Conservation (phyloP, 2,888 invertebrate species). For the Gastracanthus pulcherrimus region DNA sequence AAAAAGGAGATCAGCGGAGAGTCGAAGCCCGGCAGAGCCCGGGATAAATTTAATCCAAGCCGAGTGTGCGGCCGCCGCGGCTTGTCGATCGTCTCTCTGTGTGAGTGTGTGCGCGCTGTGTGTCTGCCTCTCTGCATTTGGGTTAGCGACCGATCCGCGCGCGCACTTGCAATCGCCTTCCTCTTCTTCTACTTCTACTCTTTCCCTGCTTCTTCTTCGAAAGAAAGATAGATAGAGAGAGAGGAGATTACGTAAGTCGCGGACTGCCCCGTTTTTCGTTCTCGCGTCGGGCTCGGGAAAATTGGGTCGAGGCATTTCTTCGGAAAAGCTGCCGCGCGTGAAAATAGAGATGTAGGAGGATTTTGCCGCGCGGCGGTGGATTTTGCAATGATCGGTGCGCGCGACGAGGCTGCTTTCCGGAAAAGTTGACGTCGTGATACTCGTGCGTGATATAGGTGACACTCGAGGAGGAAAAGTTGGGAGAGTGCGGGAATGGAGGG, state of each 20-base stretch:
- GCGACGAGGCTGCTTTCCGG: background rate
- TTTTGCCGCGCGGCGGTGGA: background rate
- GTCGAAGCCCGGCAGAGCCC: background rate
- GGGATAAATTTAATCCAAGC: conserved; percentile 40
- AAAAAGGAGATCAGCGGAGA: background rate
- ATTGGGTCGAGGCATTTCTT: conserved; percentile 7
- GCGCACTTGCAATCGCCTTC: background rate
- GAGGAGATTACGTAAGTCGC: conserved; percentile 33
- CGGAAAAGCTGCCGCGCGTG: too few species aligned
- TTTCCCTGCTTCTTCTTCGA: too few species aligned
- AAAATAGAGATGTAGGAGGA: background rate
- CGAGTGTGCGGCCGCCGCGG: background rate
- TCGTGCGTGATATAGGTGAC: too few species aligned
- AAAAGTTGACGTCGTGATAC: background rate
- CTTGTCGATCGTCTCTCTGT: background rate
- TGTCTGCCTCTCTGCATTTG: conserved; percentile 60
- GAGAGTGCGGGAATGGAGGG: background rate
- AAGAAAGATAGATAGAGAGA: background rate
- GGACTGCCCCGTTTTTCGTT: background rate
- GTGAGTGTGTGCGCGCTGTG: background rate
- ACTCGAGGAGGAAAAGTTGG: too few species aligned
- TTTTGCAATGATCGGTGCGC: background rate
- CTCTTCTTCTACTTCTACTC: background rate
- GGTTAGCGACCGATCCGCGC: conserved; percentile 65
- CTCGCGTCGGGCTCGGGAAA: background rate